Conservation (phyloP, 2,888 invertebrate species). For the Drosophila mimica region DNA sequence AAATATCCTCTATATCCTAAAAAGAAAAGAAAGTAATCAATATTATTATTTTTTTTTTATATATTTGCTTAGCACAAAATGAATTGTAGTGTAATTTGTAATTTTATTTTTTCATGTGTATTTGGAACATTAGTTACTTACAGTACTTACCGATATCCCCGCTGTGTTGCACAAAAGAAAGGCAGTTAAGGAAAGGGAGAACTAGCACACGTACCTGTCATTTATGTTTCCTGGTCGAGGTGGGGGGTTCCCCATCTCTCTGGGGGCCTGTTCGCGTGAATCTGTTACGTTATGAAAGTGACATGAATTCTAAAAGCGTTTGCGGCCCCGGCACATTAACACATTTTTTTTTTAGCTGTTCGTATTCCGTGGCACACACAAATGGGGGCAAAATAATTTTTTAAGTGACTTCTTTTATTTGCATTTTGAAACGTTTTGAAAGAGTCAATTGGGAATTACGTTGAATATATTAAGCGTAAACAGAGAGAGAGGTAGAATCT, state of each 20-base stretch:
- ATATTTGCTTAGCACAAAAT: not conserved
- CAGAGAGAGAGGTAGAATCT: not conserved
- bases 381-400: slow-evolving; percentile 70
- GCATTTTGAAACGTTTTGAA: slow-evolving; percentile 65
- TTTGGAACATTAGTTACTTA: not conserved
- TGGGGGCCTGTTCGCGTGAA: slow-evolving; percentile 61
- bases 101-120: not conserved
- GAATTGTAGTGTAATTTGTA: not conserved
- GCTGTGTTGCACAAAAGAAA: not conserved
- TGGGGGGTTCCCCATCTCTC: slow-evolving; percentile 35
- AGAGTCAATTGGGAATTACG: slow-evolving; percentile 56
- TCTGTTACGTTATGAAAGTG: slow-evolving; percentile 75
- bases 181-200: slow-evolving; percentile 13
- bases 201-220: slow-evolving; percentile 67
- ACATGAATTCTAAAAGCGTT: slow-evolving; percentile 81
- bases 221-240: slow-evolving; percentile 43
- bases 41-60: not conserved
- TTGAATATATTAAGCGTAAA: slow-evolving; percentile 53
- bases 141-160: slow-evolving; percentile 1
- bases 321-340: slow-evolving; percentile 68
- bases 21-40: too few species aligned
- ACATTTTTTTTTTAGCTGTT: slow-evolving; percentile 34
- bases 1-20: too few species aligned
- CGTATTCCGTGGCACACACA: slow-evolving; percentile 48
- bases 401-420: slow-evolving; percentile 80